Conservation (phyloP, 2,113 vertebrate genomes). For the Tyto alba region DNA sequence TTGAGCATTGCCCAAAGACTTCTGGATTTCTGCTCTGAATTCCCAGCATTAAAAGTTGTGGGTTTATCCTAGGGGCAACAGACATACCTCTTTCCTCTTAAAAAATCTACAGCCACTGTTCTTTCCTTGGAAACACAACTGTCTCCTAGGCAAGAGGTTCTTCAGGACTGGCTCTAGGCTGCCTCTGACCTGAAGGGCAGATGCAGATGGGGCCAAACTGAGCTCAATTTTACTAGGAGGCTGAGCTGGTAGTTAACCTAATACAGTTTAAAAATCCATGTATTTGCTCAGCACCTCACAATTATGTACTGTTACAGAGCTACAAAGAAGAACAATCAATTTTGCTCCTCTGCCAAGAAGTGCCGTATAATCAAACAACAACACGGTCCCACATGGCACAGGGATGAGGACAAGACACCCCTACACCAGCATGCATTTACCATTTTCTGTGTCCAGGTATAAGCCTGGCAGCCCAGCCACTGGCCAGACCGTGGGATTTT, state of each 20-base stretch:
- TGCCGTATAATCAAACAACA: not conserved
- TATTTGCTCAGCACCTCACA: not conserved
- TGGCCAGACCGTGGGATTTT: not conserved
- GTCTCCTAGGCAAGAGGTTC: not conserved
- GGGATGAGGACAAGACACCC: not conserved
- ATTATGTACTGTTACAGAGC: not conserved
- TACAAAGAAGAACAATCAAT: not conserved
- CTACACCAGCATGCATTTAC: accelerated
- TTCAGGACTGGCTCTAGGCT: not conserved
- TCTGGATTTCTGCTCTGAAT: not conserved
- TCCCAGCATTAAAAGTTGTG: not conserved
- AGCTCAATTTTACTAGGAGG: not conserved
- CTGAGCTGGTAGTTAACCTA: not conserved
- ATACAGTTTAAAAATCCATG: not conserved
- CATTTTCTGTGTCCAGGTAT: not conserved
- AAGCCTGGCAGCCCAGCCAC: accelerated
- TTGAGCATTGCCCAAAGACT: not conserved
- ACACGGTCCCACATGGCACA: not conserved
- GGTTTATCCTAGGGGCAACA: not conserved
- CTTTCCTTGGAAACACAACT: not conserved
- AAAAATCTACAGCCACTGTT: not conserved
- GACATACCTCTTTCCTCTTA: not conserved
- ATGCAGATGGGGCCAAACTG: not conserved
- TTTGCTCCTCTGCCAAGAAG: not conserved
- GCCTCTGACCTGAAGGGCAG: not conserved